Base-by-base conservation (phyloP, 2,888 invertebrate species). In the Thera obeliscata region DNA sequence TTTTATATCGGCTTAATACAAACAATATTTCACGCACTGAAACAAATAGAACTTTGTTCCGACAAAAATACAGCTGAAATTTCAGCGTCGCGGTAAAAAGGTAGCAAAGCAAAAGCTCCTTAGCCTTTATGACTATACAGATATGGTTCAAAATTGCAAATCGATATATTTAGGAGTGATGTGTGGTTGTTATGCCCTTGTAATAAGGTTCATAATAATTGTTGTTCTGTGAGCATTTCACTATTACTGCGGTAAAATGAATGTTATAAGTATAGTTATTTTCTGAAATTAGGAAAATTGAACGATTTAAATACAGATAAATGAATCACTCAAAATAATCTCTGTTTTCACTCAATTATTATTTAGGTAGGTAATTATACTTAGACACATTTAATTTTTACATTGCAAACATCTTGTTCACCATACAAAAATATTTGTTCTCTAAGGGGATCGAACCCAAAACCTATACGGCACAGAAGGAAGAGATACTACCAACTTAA, bases 1-100 rank as follows among this genome's bases (percentile, higher is more conserved):
- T 83, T 80, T 82, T 79, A 80, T 80, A 82, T 78, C 70, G 81
- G 70, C 70, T 77, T 75, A 78, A 80, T 76, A 77, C 75, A 79
- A 81, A 77, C 74, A 76, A 76, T 75, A 74, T 38, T n/a, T 75
- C 66, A 70, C 67, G 66, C 66, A 56, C 52, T 61, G 70, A 78
- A 72, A 61, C 65, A 74, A 75, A 73, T 69, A 72, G 54, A 54
- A 64, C 69, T 60, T 52, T 35, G 41, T 50, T 12, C 7, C 2
- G 1, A 56, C 41, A 50, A 11, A 2, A 59, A 70, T 76, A 81
- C 61, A 73, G 81, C 73, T 59, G 66, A 70, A 72, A 74, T 74
- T 79, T 41, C 74, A 63, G 67, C 74, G 74, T 38, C 62, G 73
- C 33, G 33, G 11, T 58, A 66, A 43, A 71, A 71, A 75, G 67